Percentiles rank a stretch among this genome's conserved stretches.
These are phyloP conservation scores for Hirundo rustica DNA, from an alignment of 2,797 vertebrate species.

Conservation along the genomic window DNA sequence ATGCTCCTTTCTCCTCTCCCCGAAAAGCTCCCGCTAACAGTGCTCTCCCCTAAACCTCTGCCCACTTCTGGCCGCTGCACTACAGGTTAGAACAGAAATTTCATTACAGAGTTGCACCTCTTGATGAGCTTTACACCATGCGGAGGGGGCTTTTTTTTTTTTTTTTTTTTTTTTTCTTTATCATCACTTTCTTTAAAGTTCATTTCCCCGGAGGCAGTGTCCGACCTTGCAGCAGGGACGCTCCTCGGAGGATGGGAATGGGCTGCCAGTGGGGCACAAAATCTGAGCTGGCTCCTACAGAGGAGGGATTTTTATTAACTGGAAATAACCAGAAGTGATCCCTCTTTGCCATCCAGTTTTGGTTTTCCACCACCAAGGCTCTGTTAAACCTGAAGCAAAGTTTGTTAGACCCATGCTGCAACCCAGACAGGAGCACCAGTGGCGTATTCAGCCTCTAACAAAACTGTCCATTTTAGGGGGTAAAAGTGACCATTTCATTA, in stretches of 20 bases:
- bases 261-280: not conserved
- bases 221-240: not conserved
- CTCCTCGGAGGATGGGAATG: not conserved
- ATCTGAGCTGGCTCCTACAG: not conserved
- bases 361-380: not conserved
- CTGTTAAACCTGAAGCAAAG: not conserved
- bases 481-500: not conserved
- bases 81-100: rapidly evolving
- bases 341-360: not conserved
- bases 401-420: not conserved
- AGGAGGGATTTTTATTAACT: not conserved
- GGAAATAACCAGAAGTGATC: not conserved
- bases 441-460: not conserved
- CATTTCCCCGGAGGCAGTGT: not conserved
- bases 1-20: not conserved
- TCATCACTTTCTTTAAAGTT: not conserved
- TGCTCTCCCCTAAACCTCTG: not conserved
- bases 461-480: not conserved
- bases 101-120: not conserved
- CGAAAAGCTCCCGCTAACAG: not conserved
- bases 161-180: not conserved
- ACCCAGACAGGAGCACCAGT: rapidly evolving
- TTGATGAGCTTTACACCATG: rapidly evolving
- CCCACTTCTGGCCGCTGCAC: not conserved
- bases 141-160: not conserved